These are phyloP conservation scores for Cremastobaeus sp. DNA, from an alignment of 2,888 invertebrate genomes.

Conservation along the genomic window DNA sequence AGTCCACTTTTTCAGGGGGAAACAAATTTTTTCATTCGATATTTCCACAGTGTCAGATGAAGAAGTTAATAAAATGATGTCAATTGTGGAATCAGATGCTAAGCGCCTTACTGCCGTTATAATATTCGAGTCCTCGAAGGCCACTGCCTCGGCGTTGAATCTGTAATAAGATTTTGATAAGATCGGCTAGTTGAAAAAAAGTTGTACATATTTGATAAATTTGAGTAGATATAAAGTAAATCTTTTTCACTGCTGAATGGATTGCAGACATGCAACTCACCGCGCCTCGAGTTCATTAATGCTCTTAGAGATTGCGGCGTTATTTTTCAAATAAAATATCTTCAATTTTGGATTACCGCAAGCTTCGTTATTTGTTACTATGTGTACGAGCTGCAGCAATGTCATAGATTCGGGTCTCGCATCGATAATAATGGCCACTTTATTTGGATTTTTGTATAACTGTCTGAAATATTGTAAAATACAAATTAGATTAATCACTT, in stretches of 20 bases:
- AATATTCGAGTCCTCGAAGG: constrained; percentile 20
- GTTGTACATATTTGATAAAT: too few species aligned
- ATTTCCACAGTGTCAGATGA: constrained; percentile 39
- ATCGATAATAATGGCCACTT: constrained; percentile 66
- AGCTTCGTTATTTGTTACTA: constrained; percentile 45
- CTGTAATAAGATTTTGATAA: constrained; percentile 50
- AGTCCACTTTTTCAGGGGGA: constrained; percentile 66
- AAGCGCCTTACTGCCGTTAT: constrained; percentile 42
- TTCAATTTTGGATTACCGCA: constrained; percentile 29
- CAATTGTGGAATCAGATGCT: constrained; percentile 56
- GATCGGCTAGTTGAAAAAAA: background rate
- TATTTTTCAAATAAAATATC: constrained; percentile 27
- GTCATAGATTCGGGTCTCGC: constrained; percentile 65
- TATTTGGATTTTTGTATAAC: constrained; percentile 54
- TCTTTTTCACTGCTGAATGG: too few species aligned
- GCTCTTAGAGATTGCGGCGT: constrained; percentile 10
- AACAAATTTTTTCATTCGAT: constrained; percentile 49
- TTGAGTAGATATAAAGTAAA: background rate
- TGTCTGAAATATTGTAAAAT: constrained; percentile 48
- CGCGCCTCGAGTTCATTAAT: constrained; percentile 22
- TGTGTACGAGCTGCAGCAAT: constrained; percentile 66
- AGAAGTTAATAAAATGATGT: constrained; percentile 62
- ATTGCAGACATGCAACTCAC: constrained; percentile 21
- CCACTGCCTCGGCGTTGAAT: constrained; percentile 55
- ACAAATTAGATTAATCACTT: background rate